These are phyloP conservation scores for Harpagoxenus sublaevis DNA, from an alignment of 2,888 invertebrate species.

Conservation along the genomic window DNA sequence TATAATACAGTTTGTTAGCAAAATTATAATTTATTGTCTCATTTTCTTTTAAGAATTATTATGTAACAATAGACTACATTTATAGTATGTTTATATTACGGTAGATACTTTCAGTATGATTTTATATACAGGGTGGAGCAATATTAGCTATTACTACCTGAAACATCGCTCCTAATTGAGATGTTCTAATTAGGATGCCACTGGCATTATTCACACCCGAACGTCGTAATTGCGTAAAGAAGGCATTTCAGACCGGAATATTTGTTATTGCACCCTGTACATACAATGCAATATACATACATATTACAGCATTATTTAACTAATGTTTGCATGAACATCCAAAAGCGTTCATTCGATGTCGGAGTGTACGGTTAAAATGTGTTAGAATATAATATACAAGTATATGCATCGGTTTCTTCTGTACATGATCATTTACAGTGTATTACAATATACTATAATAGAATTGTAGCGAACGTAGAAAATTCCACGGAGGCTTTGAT, in stretches of 20 bases:
- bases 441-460: constrained; percentile 17
- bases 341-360: constrained; percentile 81
- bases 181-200: constrained; percentile 38
- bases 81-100: constrained; percentile 76
- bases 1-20: constrained; percentile 74
- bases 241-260: constrained; percentile 35
- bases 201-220: constrained; percentile 11
- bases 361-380: constrained; percentile 48
- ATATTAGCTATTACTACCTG: constrained; percentile 29
- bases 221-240: constrained; percentile 13
- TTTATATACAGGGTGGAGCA: constrained; percentile 63
- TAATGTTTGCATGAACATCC: constrained; percentile 77
- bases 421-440: constrained; percentile 69
- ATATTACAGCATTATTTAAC: constrained; percentile 71
- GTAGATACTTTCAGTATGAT: constrained; percentile 81
- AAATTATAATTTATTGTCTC: constrained; percentile 86
- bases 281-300: constrained; percentile 64
- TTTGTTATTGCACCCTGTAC: constrained; percentile 47
- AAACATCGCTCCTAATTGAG: constrained; percentile 9
- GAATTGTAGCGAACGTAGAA: constrained; percentile 33
- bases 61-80: constrained; percentile 83
- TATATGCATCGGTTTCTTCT: constrained; percentile 52
- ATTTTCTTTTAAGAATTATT: constrained; percentile 83
- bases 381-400: constrained; percentile 58
- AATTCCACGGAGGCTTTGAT: constrained; percentile 34